phyloP scores from a whole-genome alignment of 2,797 vertebrate species.

The Decapterus maruadsi region DNA sequence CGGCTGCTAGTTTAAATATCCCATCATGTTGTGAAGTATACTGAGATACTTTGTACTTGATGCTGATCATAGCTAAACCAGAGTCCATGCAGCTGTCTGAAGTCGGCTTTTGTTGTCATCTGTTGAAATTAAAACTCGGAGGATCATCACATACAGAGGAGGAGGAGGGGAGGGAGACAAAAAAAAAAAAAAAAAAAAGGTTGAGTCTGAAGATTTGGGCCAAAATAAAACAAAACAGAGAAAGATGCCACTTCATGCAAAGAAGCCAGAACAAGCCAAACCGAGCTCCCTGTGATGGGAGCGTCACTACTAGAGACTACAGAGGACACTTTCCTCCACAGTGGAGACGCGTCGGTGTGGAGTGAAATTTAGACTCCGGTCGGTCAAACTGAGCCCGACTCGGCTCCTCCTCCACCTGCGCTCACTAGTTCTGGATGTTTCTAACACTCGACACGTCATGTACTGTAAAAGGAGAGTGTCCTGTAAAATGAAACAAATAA shows the following conservation, averaged over 20 bases:
- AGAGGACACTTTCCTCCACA: slow-evolving; percentile 76
- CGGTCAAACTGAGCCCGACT: slow-evolving; percentile 5
- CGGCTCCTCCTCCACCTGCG: no score
- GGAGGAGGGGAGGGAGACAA: background rate
- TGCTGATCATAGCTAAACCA: slow-evolving; percentile 7
- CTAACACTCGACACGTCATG: slow-evolving; percentile 25
- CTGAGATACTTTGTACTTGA: background rate
- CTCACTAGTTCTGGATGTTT: background rate
- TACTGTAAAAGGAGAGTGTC: slow-evolving; percentile 73
- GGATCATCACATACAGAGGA: no score
- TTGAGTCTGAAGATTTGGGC: slow-evolving; percentile 37
- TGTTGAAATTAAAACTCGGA: slow-evolving; percentile 12
- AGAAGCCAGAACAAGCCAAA: slow-evolving; percentile 80
- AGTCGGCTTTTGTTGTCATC: slow-evolving; percentile 41
- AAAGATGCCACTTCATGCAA: slow-evolving; percentile 83
- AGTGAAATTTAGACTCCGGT: slow-evolving; percentile 1
- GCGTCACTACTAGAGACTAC: slow-evolving; percentile 65
- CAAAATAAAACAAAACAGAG: slow-evolving; percentile 54
- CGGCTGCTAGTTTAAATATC: slow-evolving; percentile 9
- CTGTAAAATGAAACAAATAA: slow-evolving; percentile 50
- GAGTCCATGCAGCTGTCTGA: slow-evolving; percentile 24
- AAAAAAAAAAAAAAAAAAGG: background rate
- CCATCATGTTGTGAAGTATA: background rate
- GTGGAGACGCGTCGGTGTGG: background rate
- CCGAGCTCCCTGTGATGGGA: slow-evolving; percentile 59